Evolutionary conservation across 92 coral and sea anemone genomes (phyloP).

Genomic region (Umimayanthus chanpuru): DNA sequence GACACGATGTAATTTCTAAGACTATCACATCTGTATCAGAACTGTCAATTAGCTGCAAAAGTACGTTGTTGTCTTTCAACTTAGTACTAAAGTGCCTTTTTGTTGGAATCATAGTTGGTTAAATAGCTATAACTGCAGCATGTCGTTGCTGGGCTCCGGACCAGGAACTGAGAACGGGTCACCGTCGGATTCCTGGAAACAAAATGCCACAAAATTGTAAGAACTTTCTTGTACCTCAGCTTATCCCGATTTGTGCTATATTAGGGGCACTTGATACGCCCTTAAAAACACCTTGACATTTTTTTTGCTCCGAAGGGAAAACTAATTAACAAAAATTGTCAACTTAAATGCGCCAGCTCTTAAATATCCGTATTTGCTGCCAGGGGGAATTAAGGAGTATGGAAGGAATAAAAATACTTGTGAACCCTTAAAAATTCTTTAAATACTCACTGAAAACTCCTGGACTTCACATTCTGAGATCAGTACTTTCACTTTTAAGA

Average conservation of each 20-base stretch:
- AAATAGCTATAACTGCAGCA: conserved; percentile 17
- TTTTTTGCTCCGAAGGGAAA: too few species aligned
- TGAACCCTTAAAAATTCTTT: neutral
- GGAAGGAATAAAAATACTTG: neutral
- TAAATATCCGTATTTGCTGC: too few species aligned
- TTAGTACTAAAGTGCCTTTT: neutral
- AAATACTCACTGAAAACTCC: too few species aligned
- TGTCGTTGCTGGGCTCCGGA: conserved; percentile 22
- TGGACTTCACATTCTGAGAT: too few species aligned
- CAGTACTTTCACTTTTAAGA: too few species aligned
- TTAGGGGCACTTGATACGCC: too few species aligned
- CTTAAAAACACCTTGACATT: too few species aligned
- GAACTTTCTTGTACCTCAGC: neutral
- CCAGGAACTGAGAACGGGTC: neutral
- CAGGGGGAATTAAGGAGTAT: too few species aligned
- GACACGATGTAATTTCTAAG: neutral
- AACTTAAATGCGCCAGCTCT: too few species aligned
- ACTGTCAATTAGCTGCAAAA: neutral
- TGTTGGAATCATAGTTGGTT: neutral
- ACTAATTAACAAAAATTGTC: too few species aligned
- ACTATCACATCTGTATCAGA: neutral
- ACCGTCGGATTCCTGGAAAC: conserved; percentile 28
- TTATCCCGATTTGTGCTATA: neutral
- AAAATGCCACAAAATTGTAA: neutral
- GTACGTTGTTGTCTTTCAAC: neutral